Percentiles rank a stretch among this genome's conserved stretches.
phyloP scores from a whole-genome alignment of 37 sponge, comb jelly and placozoan species.

The Chondrilla cf. caribensis region DNA sequence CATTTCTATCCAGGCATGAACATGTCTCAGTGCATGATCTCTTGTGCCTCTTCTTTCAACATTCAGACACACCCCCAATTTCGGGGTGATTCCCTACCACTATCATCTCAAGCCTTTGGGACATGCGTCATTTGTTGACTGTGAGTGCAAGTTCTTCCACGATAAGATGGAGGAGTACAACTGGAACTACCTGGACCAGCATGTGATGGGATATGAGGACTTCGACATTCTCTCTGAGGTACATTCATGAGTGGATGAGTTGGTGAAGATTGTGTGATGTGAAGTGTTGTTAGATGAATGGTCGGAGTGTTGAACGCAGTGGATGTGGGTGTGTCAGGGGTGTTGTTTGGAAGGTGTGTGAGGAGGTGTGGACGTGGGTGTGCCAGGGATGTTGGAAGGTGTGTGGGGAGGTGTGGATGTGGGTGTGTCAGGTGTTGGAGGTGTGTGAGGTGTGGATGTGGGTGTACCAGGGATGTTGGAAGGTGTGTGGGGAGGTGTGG shows the following conservation, averaged over 20 bases:
- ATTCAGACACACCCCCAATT: not conserved
- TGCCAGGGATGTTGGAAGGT: too few relatives aligned
- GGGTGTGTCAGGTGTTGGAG: too few relatives aligned
- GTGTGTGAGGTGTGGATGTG: too few relatives aligned
- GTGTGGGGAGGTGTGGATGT: too few relatives aligned
- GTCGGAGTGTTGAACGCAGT: not conserved
- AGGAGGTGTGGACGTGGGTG: too few relatives aligned
- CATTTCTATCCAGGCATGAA: too few relatives aligned
- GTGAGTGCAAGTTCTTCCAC: not conserved
- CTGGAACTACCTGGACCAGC: slow-evolving; percentile 85
- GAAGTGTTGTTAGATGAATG: not conserved
- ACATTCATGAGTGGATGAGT: not conserved
- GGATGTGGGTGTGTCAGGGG: not conserved
- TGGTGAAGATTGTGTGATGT: not conserved
- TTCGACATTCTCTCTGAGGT: slow-evolving; percentile 47
- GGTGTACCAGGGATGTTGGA: too few relatives aligned
- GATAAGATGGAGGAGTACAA: slow-evolving; percentile 59
- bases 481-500: too few relatives aligned
- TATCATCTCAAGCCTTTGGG: not conserved
- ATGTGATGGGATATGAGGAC: slow-evolving; percentile 59
- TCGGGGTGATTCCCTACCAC: not conserved
- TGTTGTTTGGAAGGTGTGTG: not conserved
- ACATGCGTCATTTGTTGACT: not conserved
- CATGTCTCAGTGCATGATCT: too few relatives aligned
- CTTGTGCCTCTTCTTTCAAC: too few relatives aligned